A percentile compares a stretch with the other conserved stretches of the same genome.
These are phyloP conservation scores for Craterocephalus amniculus DNA, from an alignment of 2,797 vertebrate species.

Conservation along the genomic window DNA sequence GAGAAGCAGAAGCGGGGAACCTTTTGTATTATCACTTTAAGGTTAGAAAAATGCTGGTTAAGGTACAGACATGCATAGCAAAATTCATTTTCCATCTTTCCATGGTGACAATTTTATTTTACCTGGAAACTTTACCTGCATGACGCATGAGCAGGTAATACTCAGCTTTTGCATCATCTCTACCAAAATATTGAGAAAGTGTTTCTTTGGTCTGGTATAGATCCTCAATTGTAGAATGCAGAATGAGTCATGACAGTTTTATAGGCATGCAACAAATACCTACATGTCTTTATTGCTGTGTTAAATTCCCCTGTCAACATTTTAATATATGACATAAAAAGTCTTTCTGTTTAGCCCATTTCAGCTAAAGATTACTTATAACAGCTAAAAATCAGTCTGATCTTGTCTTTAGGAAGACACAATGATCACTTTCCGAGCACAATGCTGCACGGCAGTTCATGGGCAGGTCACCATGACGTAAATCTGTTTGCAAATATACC, in stretches of 20 bases:
- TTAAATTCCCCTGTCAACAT: slow-evolving; percentile 27
- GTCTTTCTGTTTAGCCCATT: slow-evolving; percentile 40
- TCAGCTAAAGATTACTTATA: slow-evolving; percentile 63
- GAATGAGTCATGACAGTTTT: neutral
- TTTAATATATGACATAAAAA: neutral
- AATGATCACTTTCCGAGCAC: slow-evolving; percentile 41
- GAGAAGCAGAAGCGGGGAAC: no score
- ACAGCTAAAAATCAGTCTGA: slow-evolving; percentile 70
- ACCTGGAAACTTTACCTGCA: no score
- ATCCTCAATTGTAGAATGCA: neutral
- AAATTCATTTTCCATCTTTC: no score
- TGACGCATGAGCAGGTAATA: neutral
- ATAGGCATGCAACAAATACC: neutral
- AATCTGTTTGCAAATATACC: slow-evolving; percentile 40
- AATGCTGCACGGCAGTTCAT: slow-evolving; percentile 57
- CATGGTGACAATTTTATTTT: no score
- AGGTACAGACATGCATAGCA: no score
- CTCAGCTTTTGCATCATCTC: neutral
- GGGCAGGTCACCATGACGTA: slow-evolving; percentile 48
- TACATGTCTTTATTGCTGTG: slow-evolving; percentile 4
- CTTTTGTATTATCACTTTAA: no score
- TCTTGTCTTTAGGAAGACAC: slow-evolving; percentile 51
- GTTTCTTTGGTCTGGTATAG: neutral
- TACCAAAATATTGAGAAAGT: neutral
- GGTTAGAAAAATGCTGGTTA: no score